Conservation (phyloP, 2,797 vertebrate genomes). For the Okamejei kenojei region DNA sequence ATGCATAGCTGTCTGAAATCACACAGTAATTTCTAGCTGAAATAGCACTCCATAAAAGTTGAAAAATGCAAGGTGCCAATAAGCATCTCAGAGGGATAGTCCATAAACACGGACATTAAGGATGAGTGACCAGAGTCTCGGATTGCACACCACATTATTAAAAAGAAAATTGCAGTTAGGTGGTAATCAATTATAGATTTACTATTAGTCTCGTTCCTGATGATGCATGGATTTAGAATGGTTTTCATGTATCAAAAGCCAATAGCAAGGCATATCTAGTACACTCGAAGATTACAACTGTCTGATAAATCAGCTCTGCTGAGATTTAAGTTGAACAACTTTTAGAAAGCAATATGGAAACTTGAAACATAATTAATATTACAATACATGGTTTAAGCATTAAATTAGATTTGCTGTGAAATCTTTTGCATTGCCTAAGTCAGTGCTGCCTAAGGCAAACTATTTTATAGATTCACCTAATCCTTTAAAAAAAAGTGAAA, state of each 20-base stretch:
- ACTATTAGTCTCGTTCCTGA: background rate
- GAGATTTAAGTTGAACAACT: slow-evolving; percentile 8
- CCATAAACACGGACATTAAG: background rate
- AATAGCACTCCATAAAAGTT: slow-evolving; percentile 16
- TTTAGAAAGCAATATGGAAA: background rate
- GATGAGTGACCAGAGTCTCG: background rate
- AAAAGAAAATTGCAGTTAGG: background rate
- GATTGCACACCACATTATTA: background rate
- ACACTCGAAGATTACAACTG: background rate
- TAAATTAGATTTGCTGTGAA: slow-evolving; percentile 3
- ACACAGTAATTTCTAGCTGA: slow-evolving; percentile 9
- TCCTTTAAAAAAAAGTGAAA: background rate
- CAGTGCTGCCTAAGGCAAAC: background rate
- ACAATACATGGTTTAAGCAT: background rate
- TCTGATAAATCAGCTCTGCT: background rate
- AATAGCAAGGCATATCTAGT: background rate
- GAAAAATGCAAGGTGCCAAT: slow-evolving; percentile 5
- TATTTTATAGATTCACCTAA: background rate
- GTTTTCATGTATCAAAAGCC: background rate
- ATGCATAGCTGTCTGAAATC: slow-evolving; percentile 30
- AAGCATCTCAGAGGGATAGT: background rate
- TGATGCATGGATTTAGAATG: background rate
- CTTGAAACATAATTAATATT: background rate
- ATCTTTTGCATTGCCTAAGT: background rate
- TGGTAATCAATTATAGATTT: background rate